Base-by-base conservation (phyloP, 2,113 vertebrate species). In the Anarrhichthys ocellatus region DNA sequence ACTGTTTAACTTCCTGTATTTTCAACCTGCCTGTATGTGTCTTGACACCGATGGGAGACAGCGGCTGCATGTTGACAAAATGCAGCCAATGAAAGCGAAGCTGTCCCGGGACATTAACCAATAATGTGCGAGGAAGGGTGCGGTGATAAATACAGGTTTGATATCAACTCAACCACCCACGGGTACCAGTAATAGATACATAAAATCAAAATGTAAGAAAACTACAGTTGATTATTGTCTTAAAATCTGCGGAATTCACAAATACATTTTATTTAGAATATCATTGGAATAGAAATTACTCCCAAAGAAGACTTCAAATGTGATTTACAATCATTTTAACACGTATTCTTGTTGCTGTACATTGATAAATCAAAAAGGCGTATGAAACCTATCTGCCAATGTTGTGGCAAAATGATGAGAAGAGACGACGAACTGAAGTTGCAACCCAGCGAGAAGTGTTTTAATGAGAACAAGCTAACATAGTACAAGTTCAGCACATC, bases 61-160 rank as follows among this genome's bases (percentile, higher is more conserved):
- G n/a, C 18, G 29, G 24, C 78, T 62, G 72, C 24, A n/a, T 90
- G 87, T 81, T 88, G 92, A 92, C 93, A 93, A 36, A 32, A 61
- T 1, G 5, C 24, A 9, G 68, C 93, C 93, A 95, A 95, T 94
- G 5, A 86, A 4, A 20, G 22, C 15, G 13, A 17, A 40, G 36
- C 59, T 22, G 13, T 46, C 6, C 64, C 11, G 20, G 34, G 9
- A 40, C 0, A 0, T 17, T 14, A 66, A 46, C 94, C 92, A 94
- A 94, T 92, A 4, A 70, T 0, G 8, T 48, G 7, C 6, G 29
- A 69, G 52, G 40, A 73, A 13, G 64, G 85, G 92, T 44, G 86
- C 29, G 89, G 72, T 0, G 24, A 38, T 5, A 7, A 50, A 73
- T 0, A 36, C 36, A 36, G 27, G 67, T 27, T 8, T 34, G 24